A percentile compares a stretch with the other conserved stretches of the same genome.
Evolutionary conservation across 2,797 vertebrate genomes (phyloP).

Genomic region (Micropoecilia bifurca): DNA sequence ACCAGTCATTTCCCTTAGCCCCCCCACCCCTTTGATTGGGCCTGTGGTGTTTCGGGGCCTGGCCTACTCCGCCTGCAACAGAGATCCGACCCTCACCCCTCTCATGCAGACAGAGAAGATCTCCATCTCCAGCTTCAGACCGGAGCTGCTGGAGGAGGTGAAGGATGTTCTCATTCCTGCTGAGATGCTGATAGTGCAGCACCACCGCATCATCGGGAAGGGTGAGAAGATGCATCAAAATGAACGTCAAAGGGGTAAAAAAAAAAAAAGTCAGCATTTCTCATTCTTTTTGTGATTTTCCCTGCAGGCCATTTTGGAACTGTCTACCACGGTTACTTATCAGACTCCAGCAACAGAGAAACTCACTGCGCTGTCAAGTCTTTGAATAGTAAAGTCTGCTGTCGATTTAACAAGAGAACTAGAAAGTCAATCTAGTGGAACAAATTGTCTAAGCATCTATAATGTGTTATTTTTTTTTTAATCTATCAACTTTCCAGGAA

Average conservation of each 20-base stretch:
- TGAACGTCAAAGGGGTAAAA: background rate
- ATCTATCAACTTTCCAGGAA: slow-evolving; percentile 79
- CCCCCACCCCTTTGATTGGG: slow-evolving; percentile 52
- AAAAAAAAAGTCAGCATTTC: too few relatives aligned
- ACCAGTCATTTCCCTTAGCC: slow-evolving; percentile 63
- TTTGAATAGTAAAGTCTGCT: slow-evolving; percentile 89
- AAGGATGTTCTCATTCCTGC: slow-evolving; percentile 95
- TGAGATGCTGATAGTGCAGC: slow-evolving; percentile 86
- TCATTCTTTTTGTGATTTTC: background rate
- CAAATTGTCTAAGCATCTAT: background rate
- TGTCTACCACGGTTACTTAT: slow-evolving; percentile 94
- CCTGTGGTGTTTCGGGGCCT: slow-evolving; percentile 61
- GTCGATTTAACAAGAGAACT: background rate
- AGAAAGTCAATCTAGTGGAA: background rate
- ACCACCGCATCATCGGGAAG: slow-evolving; percentile 92
- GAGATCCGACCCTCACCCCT: slow-evolving; percentile 79
- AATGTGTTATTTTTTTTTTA: background rate
- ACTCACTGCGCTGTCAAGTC: slow-evolving; percentile 96
- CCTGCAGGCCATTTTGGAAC: slow-evolving; percentile 93
- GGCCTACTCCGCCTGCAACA: slow-evolving; percentile 61
- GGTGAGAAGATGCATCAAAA: slow-evolving; percentile 73
- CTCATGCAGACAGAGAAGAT: slow-evolving; percentile 87
- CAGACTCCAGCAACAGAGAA: slow-evolving; percentile 82
- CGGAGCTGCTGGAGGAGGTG: slow-evolving; percentile 91
- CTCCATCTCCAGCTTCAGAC: slow-evolving; percentile 85